Conservation (phyloP, 2,113 vertebrate genomes). For the Eudyptes chrysolophus region DNA sequence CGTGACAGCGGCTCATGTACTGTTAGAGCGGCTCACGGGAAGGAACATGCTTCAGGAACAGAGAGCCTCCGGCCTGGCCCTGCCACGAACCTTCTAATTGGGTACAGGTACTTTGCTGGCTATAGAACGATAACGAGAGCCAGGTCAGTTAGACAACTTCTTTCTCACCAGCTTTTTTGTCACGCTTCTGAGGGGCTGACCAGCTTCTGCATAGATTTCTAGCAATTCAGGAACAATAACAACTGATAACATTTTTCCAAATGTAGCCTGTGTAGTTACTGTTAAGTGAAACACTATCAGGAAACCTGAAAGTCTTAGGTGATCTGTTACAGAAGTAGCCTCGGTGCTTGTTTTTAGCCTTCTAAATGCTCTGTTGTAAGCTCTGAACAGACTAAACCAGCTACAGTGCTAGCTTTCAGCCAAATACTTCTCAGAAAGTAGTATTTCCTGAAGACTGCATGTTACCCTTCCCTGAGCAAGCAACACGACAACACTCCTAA, state of each 20-base stretch:
- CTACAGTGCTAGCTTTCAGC: background rate
- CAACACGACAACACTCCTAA: background rate
- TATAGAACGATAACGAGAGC: background rate
- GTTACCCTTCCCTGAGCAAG: background rate
- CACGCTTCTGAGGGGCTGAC: background rate
- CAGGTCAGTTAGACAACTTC: too few relatives aligned
- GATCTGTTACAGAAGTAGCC: background rate
- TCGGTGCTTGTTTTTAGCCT: background rate
- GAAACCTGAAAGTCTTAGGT: background rate
- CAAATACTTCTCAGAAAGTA: background rate
- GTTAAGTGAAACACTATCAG: background rate
- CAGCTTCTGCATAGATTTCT: background rate
- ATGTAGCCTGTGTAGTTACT: background rate
- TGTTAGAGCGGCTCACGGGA: rapidly evolving
- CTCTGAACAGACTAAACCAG: background rate
- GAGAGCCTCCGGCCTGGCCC: background rate
- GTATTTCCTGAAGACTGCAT: background rate
- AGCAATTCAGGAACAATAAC: background rate
- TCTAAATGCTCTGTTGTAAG: background rate
- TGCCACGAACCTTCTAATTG: background rate
- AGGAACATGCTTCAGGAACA: background rate
- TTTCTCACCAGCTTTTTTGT: background rate
- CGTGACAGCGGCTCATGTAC: rapidly evolving
- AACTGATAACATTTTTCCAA: background rate
- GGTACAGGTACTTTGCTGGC: background rate